These are phyloP conservation scores for Xanthorhoe designata DNA, from an alignment of 2,888 invertebrate genomes.

Conservation along the genomic window DNA sequence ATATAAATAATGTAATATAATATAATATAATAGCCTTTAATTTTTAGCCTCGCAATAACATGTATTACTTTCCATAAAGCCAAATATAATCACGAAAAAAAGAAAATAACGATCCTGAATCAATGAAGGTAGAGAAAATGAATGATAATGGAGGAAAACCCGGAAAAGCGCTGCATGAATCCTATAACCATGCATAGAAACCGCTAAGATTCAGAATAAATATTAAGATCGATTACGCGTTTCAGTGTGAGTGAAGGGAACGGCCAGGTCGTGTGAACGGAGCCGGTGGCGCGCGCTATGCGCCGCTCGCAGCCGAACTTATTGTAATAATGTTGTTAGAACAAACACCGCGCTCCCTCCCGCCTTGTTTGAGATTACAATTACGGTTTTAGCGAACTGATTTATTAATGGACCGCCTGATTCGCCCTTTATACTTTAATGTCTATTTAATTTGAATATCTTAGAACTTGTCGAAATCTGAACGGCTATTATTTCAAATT, in stretches of 20 bases:
- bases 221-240: slow-evolving; percentile 34
- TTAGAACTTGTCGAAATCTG: slow-evolving; percentile 39
- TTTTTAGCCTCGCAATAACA: neutral
- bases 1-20: no score
- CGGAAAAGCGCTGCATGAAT: slow-evolving; percentile 20
- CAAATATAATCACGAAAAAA: slow-evolving; percentile 10
- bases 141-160: slow-evolving; percentile 22
- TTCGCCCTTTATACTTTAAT: slow-evolving; percentile 84
- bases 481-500: slow-evolving; percentile 41
- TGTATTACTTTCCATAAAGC: neutral
- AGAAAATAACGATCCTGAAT: neutral
- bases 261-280: slow-evolving; percentile 59
- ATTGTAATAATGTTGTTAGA: slow-evolving; percentile 86
- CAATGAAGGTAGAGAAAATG: slow-evolving; percentile 2
- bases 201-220: slow-evolving; percentile 32
- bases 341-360: slow-evolving; percentile 79
- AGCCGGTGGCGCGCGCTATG: slow-evolving; percentile 53
- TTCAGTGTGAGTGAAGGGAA: slow-evolving; percentile 37
- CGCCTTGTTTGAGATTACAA: slow-evolving; percentile 85
- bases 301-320: slow-evolving; percentile 67
- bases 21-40: no score
- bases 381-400: slow-evolving; percentile 86
- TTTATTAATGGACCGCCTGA: slow-evolving; percentile 85
- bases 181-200: slow-evolving; percentile 27
- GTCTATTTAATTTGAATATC: slow-evolving; percentile 81